phyloP scores from a whole-genome alignment of 2,888 invertebrate genomes.

The Holacanthella duospinosa region DNA sequence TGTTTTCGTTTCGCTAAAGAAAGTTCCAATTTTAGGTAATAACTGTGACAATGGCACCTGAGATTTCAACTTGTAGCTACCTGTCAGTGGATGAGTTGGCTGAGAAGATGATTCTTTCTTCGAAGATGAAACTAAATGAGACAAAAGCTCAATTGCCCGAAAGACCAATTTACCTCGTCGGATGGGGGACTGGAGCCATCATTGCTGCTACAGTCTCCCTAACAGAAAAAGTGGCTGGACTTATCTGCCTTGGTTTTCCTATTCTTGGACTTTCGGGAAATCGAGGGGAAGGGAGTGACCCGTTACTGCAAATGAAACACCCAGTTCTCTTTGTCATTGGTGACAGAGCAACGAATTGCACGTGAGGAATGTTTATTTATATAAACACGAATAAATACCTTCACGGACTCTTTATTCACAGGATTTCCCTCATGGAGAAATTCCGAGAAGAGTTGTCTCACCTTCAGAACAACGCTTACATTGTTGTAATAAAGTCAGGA shows the following conservation, averaged over 20 bases:
- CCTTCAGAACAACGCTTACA: slow-evolving; percentile 53
- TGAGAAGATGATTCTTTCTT: slow-evolving; percentile 52
- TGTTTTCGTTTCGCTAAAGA: neutral
- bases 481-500: slow-evolving; percentile 67
- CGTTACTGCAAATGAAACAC: slow-evolving; percentile 57
- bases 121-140: slow-evolving; percentile 61
- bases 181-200: slow-evolving; percentile 64
- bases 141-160: slow-evolving; percentile 55
- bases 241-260: slow-evolving; percentile 69
- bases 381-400: neutral
- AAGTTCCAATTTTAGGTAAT: slow-evolving; percentile 12
- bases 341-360: slow-evolving; percentile 55
- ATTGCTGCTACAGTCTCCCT: slow-evolving; percentile 51
- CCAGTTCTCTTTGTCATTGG: slow-evolving; percentile 71
- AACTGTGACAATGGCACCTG: slow-evolving; percentile 4
- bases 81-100: slow-evolving; percentile 41
- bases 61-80: slow-evolving; percentile 24
- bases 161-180: slow-evolving; percentile 62
- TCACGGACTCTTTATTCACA: slow-evolving; percentile 40
- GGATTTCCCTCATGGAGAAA: slow-evolving; percentile 65
- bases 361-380: too few relatives aligned
- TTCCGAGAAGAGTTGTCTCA: slow-evolving; percentile 59
- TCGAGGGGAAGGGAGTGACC: slow-evolving; percentile 65
- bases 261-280: slow-evolving; percentile 59
- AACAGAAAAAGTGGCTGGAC: slow-evolving; percentile 51